Evolutionary conservation across 2,113 vertebrate genomes (phyloP), one percentile per base, ranked within the genome.

Genomic region (Motacilla alba): DNA sequence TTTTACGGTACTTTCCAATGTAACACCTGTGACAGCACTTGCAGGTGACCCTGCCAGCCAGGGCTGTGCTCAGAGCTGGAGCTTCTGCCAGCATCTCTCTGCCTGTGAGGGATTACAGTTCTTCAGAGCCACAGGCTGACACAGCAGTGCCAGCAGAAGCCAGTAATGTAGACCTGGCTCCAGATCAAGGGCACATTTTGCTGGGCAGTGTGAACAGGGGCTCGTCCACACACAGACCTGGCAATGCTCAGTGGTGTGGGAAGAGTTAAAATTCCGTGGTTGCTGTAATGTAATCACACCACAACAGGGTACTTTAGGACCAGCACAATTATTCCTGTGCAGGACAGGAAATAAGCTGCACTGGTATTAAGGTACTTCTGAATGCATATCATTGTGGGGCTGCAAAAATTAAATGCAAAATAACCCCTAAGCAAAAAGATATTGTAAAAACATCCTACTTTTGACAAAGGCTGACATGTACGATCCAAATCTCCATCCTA

Each of bases 41-140:
- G n/a, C 81, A 84, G 66, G 80, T 92, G 76, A 94, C 83, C 78
- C 75, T 62, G 59, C 22, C 75, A 90, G 68, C 52, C 68, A 58
- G 59, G 55, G 63, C 92, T 70, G 14, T 4, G 44, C 76, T 95
- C 67, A 26, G 55, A 77, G 90, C 85, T 41, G 39, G 59, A 93
- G 43, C 67, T 92, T 50, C 85, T 93, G 92, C 72, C 90, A 90
- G 76, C 73, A 87, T 30, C 66, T 22, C 66, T 82, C 68, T 7
- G 13, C 53, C 69, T 78, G 60, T 74, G 86, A 91, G 46, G 94
- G 89, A 94, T 89, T 94, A 83, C 44, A 84, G 76, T 33, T 84
- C 83, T 84, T 56, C 87, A 83, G 87, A 91, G 94, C 75, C 83
- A 75, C 80, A 59, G 44, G 76, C 91, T 83, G 83, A 89, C 93